phyloP scores from a whole-genome alignment of 2,797 vertebrate species.

The Amblyopsis hoosieri region DNA sequence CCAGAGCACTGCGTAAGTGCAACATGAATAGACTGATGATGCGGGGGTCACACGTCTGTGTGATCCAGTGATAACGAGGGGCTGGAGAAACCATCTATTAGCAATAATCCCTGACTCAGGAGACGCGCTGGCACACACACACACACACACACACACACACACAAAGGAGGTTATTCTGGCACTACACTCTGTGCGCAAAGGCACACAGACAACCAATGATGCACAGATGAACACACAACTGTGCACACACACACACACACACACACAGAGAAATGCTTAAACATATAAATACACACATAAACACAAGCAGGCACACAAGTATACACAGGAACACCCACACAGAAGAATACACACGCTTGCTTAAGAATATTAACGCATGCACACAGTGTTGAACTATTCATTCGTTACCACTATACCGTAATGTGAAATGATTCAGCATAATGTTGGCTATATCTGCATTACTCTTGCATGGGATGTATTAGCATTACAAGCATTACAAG shows the following conservation, averaged over 20 bases:
- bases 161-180: conserved; percentile 4
- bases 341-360: conserved; percentile 44
- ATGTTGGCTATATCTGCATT: conserved; percentile 58
- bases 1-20: conserved; percentile 75
- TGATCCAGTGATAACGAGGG: conserved; percentile 80
- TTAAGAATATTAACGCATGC: conserved; percentile 26
- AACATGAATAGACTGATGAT: conserved; percentile 78
- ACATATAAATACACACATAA: background rate
- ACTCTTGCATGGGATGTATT: conserved; percentile 69
- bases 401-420: conserved; percentile 75
- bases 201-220: background rate
- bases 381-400: conserved; percentile 76
- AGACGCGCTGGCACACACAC: conserved; percentile 65
- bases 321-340: conserved; percentile 28
- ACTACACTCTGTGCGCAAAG: background rate
- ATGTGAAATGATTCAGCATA: conserved; percentile 78
- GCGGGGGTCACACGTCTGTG: conserved; percentile 77
- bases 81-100: conserved; percentile 81
- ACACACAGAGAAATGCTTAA: background rate
- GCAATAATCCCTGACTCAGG: conserved; percentile 80
- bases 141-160: conserved; percentile 10
- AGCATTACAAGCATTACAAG: conserved; percentile 47
- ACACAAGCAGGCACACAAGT: background rate
- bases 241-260: background rate
- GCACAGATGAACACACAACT: background rate